phyloP scores from a whole-genome alignment of 2,888 invertebrate species.

The Harpalus rubripes region DNA sequence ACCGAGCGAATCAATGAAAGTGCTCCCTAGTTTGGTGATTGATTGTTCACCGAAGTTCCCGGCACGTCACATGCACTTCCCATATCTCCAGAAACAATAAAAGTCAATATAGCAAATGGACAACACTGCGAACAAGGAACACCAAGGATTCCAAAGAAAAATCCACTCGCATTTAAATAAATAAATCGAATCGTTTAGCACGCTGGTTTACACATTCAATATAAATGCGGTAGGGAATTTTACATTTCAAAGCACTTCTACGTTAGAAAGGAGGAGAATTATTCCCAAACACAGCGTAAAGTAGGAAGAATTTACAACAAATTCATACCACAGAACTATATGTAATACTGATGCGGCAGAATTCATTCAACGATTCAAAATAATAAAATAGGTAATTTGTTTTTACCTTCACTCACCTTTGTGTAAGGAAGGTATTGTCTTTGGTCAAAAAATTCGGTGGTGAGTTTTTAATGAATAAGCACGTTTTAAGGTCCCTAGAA shows the following conservation, averaged over 20 bases:
- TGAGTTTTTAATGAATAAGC: too few species aligned
- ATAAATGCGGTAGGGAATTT: slow-evolving; percentile 15
- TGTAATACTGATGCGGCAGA: too few species aligned
- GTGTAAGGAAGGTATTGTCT: too few species aligned
- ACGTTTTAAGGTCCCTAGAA: too few species aligned
- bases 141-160: neutral
- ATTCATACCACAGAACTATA: neutral
- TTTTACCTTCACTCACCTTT: too few species aligned
- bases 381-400: too few species aligned
- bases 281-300: neutral
- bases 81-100: slow-evolving; percentile 64
- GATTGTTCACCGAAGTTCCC: slow-evolving; percentile 59
- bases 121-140: neutral
- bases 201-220: slow-evolving; percentile 19
- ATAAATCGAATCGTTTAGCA: slow-evolving; percentile 44
- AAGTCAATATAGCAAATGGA: slow-evolving; percentile 64
- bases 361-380: too few species aligned
- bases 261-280: neutral
- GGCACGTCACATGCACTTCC: slow-evolving; percentile 57
- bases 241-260: slow-evolving; percentile 12
- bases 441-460: too few species aligned
- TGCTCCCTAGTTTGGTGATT: slow-evolving; percentile 60
- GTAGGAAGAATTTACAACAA: neutral
- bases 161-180: slow-evolving; percentile 36
- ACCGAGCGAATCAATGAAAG: slow-evolving; percentile 64